A percentile compares a stretch with the other conserved stretches of the same genome.
These are phyloP conservation scores for Trachops cirrhosus DNA, from an alignment of 2,797 vertebrate genomes.

Conservation along the genomic window DNA sequence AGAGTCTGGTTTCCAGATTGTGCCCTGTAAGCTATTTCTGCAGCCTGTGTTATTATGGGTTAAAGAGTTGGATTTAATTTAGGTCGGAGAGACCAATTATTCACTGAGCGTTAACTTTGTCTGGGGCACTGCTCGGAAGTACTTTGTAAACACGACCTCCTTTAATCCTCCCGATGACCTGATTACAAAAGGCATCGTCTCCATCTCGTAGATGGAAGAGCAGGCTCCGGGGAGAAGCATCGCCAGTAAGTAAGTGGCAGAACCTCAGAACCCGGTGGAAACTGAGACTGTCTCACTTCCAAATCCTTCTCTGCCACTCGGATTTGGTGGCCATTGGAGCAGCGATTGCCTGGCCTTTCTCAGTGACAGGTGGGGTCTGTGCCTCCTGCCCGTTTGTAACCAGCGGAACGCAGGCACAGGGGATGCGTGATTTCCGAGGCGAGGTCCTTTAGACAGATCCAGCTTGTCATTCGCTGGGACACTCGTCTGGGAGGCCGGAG, in stretches of 20 bases:
- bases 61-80: slow-evolving; percentile 4
- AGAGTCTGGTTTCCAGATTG: neutral
- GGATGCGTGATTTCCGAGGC: neutral
- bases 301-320: neutral
- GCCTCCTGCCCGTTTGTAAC: neutral
- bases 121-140: neutral
- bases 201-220: neutral
- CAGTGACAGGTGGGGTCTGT: too few relatives aligned
- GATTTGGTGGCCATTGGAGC: neutral
- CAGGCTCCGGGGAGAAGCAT: neutral
- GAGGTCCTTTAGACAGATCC: neutral
- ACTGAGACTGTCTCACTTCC: neutral
- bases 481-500: neutral
- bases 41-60: neutral
- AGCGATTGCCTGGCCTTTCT: too few relatives aligned
- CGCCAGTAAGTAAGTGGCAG: too few relatives aligned
- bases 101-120: neutral
- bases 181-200: neutral
- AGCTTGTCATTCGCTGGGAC: neutral
- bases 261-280: too few relatives aligned
- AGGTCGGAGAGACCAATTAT: neutral
- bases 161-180: neutral
- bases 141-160: neutral
- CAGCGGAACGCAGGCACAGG: neutral
- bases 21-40: neutral